These are phyloP conservation scores for Thomomys bottae DNA, from an alignment of 2,113 vertebrate genomes.

Conservation along the genomic window DNA sequence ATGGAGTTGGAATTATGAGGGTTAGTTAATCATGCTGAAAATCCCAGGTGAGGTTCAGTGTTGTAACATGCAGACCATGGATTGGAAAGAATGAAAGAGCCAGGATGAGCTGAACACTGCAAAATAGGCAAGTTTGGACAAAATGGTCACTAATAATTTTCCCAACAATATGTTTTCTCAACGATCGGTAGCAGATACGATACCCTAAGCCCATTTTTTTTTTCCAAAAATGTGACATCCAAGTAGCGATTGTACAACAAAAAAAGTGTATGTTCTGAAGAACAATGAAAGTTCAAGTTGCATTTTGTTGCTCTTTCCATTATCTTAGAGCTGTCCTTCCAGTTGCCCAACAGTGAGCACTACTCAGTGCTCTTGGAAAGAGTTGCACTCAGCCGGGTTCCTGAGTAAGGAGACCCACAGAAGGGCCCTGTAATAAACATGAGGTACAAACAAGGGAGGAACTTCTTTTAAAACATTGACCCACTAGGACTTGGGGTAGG, in stretches of 20 bases:
- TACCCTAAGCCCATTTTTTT: background rate
- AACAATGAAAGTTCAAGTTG: no score
- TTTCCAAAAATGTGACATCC: background rate
- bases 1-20: background rate
- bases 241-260: no score
- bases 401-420: background rate
- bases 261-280: no score
- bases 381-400: background rate
- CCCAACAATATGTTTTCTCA: background rate
- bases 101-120: background rate
- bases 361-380: background rate
- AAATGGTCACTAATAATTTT: background rate
- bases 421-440: no score
- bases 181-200: no score
- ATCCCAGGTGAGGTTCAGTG: background rate
- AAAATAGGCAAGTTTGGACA: background rate
- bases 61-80: background rate
- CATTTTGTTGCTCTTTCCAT: background rate
- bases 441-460: background rate
- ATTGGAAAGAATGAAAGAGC: background rate
- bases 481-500: no score
- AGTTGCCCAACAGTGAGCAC: background rate
- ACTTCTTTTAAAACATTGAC: background rate
- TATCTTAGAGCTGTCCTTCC: background rate
- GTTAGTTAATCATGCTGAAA: background rate